phyloP scores from a whole-genome alignment of 2,113 vertebrate species.

The Hemichromis elongatus region DNA sequence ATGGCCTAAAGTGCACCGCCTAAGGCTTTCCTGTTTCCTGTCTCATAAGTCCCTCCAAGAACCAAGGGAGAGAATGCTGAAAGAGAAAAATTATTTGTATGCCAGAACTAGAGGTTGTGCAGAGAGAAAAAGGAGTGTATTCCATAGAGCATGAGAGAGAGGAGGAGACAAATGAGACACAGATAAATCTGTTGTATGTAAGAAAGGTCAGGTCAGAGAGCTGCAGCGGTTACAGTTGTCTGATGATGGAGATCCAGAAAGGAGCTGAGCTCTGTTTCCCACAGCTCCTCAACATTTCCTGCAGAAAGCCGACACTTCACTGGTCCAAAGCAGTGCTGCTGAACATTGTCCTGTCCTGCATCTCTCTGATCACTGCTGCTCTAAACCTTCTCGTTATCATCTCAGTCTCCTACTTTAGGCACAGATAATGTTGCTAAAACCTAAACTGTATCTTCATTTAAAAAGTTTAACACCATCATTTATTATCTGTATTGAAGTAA shows the following conservation, averaged over 20 bases:
- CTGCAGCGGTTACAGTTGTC: background rate
- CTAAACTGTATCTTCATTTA: background rate
- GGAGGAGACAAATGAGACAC: no score
- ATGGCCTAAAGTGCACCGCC: no score
- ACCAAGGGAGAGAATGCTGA: no score
- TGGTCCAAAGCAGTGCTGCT: no score
- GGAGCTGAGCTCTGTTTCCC: background rate
- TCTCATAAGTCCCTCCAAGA: no score
- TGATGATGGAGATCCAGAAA: background rate
- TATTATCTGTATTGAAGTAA: background rate
- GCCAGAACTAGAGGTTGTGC: no score
- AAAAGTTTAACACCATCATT: background rate
- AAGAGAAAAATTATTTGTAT: no score
- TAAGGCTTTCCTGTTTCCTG: no score
- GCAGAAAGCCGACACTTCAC: background rate
- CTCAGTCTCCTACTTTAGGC: constrained; percentile 2
- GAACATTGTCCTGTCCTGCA: background rate
- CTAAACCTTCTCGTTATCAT: constrained; percentile 15
- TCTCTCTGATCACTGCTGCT: background rate
- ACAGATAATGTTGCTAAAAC: background rate
- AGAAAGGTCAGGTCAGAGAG: background rate
- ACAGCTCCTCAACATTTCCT: background rate
- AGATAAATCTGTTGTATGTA: no score
- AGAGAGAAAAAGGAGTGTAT: no score
- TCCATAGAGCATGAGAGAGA: no score